These are phyloP conservation scores for Ageneiosus marmoratus DNA, from an alignment of 2,113 vertebrate genomes.

Conservation along the genomic window DNA sequence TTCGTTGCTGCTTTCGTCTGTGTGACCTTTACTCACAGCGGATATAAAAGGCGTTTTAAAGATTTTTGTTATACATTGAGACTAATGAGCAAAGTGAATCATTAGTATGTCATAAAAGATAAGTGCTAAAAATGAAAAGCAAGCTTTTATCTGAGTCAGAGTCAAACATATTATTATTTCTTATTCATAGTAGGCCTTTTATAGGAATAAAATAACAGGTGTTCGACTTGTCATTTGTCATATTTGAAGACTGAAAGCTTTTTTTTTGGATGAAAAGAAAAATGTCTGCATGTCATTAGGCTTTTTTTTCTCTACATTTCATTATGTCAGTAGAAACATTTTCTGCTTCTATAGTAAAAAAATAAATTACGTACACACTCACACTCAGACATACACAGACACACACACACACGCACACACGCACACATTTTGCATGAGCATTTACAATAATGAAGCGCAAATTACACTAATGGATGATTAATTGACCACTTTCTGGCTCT, in stretches of 20 bases:
- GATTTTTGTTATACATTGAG: neutral
- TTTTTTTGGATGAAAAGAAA: neutral
- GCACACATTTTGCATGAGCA: neutral
- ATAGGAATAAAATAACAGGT: neutral
- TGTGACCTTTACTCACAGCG: neutral
- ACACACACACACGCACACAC: neutral
- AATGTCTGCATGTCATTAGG: neutral
- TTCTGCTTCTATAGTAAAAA: neutral
- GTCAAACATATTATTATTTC: neutral
- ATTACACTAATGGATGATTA: constrained; percentile 49
- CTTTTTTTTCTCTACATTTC: neutral
- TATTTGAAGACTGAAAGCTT: neutral
- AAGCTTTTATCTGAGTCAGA: neutral
- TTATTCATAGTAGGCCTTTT: neutral
- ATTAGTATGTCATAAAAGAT: neutral
- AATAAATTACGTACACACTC: neutral
- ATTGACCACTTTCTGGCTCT: constrained; percentile 40
- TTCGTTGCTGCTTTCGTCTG: neutral
- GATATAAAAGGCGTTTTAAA: neutral
- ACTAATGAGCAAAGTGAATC: constrained; percentile 8
- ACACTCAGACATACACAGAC: neutral
- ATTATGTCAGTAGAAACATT: neutral
- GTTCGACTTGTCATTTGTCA: neutral
- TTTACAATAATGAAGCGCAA: constrained; percentile 10
- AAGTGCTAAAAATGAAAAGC: neutral